These are phyloP conservation scores for Brachypalpus laphriformis DNA, from an alignment of 2,888 invertebrate genomes.

Conservation along the genomic window DNA sequence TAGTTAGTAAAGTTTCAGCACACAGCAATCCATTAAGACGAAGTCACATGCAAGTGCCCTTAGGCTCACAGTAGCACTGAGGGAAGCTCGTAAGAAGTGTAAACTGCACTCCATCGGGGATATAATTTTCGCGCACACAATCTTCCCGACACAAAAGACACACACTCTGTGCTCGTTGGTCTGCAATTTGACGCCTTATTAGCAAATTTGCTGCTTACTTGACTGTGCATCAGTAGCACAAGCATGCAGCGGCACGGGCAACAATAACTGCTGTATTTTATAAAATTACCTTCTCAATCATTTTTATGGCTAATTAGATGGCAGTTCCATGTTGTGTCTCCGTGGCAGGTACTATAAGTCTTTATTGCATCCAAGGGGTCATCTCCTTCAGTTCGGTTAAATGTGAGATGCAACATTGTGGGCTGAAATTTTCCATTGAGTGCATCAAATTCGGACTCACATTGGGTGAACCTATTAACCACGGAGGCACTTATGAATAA, in stretches of 20 bases:
- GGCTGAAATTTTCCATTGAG: too few relatives aligned
- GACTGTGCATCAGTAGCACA: conserved; percentile 9
- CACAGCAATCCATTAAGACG: not conserved
- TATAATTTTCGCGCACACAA: not conserved
- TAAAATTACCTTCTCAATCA: conserved; percentile 34
- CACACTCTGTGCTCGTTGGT: not conserved
- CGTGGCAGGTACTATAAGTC: not conserved
- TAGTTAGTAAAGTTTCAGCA: not conserved
- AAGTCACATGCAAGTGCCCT: not conserved
- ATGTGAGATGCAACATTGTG: not conserved
- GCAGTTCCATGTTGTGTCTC: conserved; percentile 5
- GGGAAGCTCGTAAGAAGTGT: not conserved
- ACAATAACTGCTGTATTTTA: conserved; percentile 20
- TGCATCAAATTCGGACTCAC: not conserved
- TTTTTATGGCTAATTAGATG: conserved; percentile 59
- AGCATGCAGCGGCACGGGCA: not conserved
- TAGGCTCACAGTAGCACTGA: not conserved
- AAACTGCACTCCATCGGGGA: not conserved
- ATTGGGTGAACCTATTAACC: too few relatives aligned
- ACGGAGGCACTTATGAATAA: too few relatives aligned
- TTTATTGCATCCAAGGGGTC: not conserved
- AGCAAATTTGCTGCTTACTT: conserved; percentile 41
- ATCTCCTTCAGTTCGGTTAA: not conserved
- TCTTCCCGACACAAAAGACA: not conserved
- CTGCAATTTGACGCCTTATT: conserved; percentile 49